Base-by-base conservation (phyloP, 2,888 invertebrate genomes). In the Parnassius orleans region DNA sequence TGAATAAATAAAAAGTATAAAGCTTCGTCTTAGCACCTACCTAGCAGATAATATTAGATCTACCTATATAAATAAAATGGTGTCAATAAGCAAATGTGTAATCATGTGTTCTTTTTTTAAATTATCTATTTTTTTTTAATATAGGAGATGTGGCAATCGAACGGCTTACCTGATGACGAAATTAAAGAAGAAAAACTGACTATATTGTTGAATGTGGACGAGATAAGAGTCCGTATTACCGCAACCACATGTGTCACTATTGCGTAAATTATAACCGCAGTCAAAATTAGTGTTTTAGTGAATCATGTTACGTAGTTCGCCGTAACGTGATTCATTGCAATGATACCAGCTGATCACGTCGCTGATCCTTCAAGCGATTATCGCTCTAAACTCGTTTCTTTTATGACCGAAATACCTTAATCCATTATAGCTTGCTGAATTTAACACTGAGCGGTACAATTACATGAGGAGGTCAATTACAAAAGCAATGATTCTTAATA, bases 261-360 rank as follows among this genome's bases (percentile, higher is more conserved):
- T 14, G 48, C 48, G 48, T 10, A 7, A 48, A 48, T 48, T 14
- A 48, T 48, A 14, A 14, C 14, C 48, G 12, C n/a, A 48, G 15
- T 9, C 48, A 14, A 48, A 48, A 48, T 48, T n/a, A 15, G 14
- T 12, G 14, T 2, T 12, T 14, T 10, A 14, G 9, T 14, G 48
- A 48, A 14, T 48, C 48, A 48, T 12, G 48, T 57, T 51, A 51
- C 57, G 42, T 44, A 15, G 43, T 7, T 19, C 57, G 42, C 3
- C 12, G 51, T 48, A 12, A 48, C 48, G 9, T 48, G 15, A 48
- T n/a, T 48, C 48, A 48, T 5, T 48, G 48, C 48, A 48, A 9
- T 48, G 48, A 14, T 14, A 48, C 14, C 57, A 51, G 57, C 57
- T 51, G 57, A 57, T 57, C 57, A 51, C 50, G 42, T 12, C 3